A percentile compares a stretch with the other conserved stretches of the same genome.
These are phyloP conservation scores for Pseudomyrmex cubaensis DNA, from an alignment of 1,140 invertebrate genomes.

Conservation along the genomic window DNA sequence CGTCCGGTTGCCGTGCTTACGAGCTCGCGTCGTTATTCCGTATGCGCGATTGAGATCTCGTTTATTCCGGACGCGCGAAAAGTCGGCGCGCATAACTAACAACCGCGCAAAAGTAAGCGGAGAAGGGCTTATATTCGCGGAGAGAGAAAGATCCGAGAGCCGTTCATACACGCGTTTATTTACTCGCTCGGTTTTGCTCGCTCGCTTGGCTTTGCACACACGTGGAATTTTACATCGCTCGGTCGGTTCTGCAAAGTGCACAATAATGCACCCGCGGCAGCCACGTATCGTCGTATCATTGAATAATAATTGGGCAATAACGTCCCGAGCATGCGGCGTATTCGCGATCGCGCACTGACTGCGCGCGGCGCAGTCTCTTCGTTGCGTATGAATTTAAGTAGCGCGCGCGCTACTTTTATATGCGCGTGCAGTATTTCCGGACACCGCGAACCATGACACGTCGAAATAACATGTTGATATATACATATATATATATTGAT, in stretches of 20 bases:
- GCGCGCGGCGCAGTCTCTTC: constrained; percentile 2
- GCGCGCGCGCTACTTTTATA: constrained; percentile 13
- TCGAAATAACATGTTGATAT: background rate
- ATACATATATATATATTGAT: too few relatives aligned
- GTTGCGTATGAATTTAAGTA: constrained; percentile 33
- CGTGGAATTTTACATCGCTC: constrained; percentile 50
- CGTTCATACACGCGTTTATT: background rate
- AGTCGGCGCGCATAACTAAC: constrained; percentile 51
- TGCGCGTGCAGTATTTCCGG: background rate
- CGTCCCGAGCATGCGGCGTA: constrained; percentile 15
- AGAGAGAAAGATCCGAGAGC: constrained; percentile 9
- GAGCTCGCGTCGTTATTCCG: constrained; percentile 65
- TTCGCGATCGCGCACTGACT: background rate
- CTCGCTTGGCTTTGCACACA: background rate
- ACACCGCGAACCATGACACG: background rate
- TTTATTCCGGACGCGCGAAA: constrained; percentile 62
- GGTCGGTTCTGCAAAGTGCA: constrained; percentile 3
- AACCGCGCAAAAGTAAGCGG: constrained; percentile 13
- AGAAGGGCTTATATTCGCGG: background rate
- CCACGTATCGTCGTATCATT: constrained; percentile 29
- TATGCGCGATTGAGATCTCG: constrained; percentile 72
- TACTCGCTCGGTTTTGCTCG: constrained; percentile 14
- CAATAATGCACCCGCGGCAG: constrained; percentile 31
- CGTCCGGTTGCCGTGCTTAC: constrained; percentile 68
- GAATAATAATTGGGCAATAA: constrained; percentile 71